These are phyloP conservation scores for Wasmannia auropunctata DNA, from an alignment of 1,140 invertebrate genomes.

Conservation along the genomic window DNA sequence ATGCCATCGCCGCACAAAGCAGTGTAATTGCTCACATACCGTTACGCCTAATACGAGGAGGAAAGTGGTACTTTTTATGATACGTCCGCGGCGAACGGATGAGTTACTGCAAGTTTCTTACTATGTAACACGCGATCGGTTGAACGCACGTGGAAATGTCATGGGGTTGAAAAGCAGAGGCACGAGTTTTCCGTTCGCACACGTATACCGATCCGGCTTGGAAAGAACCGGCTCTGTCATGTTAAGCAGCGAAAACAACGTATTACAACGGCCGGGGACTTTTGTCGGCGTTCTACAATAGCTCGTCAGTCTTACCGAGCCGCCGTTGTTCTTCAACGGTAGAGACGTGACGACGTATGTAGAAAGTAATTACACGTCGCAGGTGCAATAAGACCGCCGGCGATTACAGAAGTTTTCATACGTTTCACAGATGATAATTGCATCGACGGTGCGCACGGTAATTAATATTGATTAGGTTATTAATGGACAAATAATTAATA, in stretches of 20 bases:
- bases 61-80: conserved; percentile 35
- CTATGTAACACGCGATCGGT: conserved; percentile 9
- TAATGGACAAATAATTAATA: neutral
- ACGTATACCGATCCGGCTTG: neutral
- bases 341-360: neutral
- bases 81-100: neutral
- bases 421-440: neutral
- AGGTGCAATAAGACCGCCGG: neutral
- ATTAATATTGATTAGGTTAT: neutral
- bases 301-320: neutral
- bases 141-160: conserved; percentile 25
- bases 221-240: conserved; percentile 35
- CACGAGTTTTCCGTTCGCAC: conserved; percentile 28
- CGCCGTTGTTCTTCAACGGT: conserved; percentile 6
- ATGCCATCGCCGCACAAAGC: neutral
- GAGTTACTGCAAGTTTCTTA: conserved; percentile 13
- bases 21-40: neutral
- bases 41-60: conserved; percentile 2
- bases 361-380: neutral
- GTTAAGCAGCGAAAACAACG: conserved; percentile 53
- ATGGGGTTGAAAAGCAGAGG: conserved; percentile 31
- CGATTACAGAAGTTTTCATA: neutral
- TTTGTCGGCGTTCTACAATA: conserved; percentile 33
- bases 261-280: neutral
- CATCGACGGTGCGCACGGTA: neutral